These are phyloP conservation scores for Orchestia grillus DNA, from an alignment of 1,140 invertebrate species.

Conservation along the genomic window DNA sequence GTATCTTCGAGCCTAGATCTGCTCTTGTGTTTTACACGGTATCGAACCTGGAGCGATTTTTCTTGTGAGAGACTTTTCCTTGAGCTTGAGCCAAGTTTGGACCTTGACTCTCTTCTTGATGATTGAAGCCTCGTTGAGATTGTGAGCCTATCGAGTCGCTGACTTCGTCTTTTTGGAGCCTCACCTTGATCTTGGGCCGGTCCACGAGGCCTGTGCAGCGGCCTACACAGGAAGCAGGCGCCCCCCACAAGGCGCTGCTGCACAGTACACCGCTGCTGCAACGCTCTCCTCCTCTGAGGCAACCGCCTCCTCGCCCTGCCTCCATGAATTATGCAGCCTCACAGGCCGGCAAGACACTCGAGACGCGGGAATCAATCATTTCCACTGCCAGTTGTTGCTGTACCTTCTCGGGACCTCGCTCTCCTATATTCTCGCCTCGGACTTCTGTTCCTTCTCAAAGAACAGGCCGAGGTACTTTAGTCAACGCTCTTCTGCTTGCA, in stretches of 20 bases:
- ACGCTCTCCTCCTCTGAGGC: background rate
- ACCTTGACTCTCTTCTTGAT: background rate
- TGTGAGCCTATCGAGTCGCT: background rate
- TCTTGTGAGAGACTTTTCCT: background rate
- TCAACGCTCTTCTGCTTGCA: background rate
- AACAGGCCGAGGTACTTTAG: background rate
- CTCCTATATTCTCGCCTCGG: background rate
- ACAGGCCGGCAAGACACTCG: conserved; percentile 35
- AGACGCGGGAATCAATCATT: conserved; percentile 54
- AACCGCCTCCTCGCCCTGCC: background rate
- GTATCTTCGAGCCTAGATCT: background rate
- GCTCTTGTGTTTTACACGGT: too few relatives aligned
- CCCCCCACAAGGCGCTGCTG: background rate
- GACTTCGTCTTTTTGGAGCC: background rate
- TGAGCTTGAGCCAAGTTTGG: background rate
- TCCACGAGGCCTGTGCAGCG: background rate
- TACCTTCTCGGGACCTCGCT: background rate
- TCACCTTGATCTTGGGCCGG: background rate
- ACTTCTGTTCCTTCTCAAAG: background rate
- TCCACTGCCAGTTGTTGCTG: background rate
- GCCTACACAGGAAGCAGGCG: too few relatives aligned
- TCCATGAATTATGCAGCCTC: conserved; percentile 52
- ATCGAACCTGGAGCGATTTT: background rate
- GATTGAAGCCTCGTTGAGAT: background rate
- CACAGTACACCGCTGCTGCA: background rate